Evolutionary conservation across 1,140 invertebrate species (phyloP).

Genomic region (Lutraria rhynchaena): DNA sequence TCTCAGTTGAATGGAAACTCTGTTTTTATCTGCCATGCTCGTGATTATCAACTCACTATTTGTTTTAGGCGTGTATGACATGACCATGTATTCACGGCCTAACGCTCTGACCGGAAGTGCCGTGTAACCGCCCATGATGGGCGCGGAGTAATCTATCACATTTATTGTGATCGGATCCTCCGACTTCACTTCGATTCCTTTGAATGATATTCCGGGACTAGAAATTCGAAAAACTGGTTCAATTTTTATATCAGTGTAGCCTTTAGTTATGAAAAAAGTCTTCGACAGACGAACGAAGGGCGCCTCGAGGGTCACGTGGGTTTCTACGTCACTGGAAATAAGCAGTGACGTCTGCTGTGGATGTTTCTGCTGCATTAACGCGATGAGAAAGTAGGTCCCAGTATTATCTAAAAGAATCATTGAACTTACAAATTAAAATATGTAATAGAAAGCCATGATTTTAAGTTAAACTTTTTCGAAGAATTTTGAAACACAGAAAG

Average conservation of each 20-base stretch:
- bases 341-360: not conserved
- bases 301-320: slow-evolving; percentile 11
- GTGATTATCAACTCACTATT: slow-evolving; percentile 12
- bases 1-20: slow-evolving; percentile 10
- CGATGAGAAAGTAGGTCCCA: slow-evolving; percentile 33
- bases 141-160: not conserved
- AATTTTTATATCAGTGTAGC: slow-evolving; percentile 6
- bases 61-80: slow-evolving; percentile 3
- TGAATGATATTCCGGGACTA: slow-evolving; percentile 25
- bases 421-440: no score
- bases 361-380: slow-evolving; percentile 5
- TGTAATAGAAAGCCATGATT: no score
- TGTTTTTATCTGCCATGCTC: not conserved
- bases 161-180: slow-evolving; percentile 16
- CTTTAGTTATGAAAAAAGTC: not conserved
- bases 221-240: slow-evolving; percentile 8
- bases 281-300: slow-evolving; percentile 20
- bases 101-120: slow-evolving; percentile 10
- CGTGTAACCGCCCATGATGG: not conserved
- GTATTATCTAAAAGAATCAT: slow-evolving; percentile 6
- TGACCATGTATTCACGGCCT: slow-evolving; percentile 24
- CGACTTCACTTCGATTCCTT: slow-evolving; percentile 25
- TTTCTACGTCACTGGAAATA: slow-evolving; percentile 30
- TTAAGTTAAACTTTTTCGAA: no score
- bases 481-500: no score